Conservation (phyloP, 2,113 vertebrate species). For the Hippoglossus stenolepis region DNA sequence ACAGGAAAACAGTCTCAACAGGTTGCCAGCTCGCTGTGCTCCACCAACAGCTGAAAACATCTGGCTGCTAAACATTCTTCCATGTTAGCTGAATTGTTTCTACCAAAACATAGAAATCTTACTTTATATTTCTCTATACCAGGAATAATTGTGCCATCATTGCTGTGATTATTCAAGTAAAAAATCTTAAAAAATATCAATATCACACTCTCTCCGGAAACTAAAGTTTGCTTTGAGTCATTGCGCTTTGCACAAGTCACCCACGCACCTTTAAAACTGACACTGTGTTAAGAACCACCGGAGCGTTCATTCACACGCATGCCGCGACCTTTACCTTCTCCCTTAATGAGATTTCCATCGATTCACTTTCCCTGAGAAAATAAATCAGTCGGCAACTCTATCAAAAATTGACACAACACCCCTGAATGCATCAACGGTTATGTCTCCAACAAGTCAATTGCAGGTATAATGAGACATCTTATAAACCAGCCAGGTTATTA, state of each 20-base stretch:
- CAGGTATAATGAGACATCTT: constrained; percentile 66
- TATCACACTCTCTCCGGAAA: neutral
- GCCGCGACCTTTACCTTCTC: constrained; percentile 71
- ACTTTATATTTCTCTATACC: neutral
- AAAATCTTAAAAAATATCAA: neutral
- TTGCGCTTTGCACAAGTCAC: neutral
- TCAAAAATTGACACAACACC: constrained; percentile 71
- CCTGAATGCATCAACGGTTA: constrained; percentile 44
- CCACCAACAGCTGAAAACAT: neutral
- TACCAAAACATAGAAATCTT: neutral
- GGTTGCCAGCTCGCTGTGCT: neutral
- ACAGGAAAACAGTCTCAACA: neutral
- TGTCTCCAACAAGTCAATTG: constrained; percentile 58
- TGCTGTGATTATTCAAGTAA: neutral
- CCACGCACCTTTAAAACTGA: constrained; percentile 14
- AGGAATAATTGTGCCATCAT: constrained; percentile 6
- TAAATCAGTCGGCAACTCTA: constrained; percentile 72
- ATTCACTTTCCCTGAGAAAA: constrained; percentile 70
- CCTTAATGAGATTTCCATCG: constrained; percentile 77
- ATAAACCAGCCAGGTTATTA: constrained; percentile 52
- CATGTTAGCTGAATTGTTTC: neutral
- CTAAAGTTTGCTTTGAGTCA: constrained; percentile 20
- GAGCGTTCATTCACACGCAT: constrained; percentile 51
- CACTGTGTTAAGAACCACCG: constrained; percentile 46
- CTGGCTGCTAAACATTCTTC: no score